Conservation (phyloP, 2,888 invertebrate species). For the Heliconius ethilla region DNA sequence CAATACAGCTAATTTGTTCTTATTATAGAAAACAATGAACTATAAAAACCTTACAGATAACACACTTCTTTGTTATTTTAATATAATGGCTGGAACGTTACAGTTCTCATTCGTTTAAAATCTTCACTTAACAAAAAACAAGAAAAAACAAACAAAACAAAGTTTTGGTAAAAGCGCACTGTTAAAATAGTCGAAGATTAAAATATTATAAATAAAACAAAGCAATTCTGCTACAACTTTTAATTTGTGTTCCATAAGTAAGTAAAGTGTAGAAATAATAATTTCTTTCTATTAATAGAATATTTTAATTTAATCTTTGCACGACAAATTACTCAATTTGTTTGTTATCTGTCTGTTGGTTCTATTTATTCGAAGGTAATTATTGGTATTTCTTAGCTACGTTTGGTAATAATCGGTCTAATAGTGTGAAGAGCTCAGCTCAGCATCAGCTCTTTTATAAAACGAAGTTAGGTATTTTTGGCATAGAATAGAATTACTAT, state of each 20-base stretch:
- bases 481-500: too few species aligned
- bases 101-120: not conserved
- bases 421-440: too few species aligned
- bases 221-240: not conserved
- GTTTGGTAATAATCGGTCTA: too few species aligned
- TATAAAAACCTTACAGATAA: not conserved
- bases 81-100: not conserved
- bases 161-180: not conserved
- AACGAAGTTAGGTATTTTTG: too few species aligned
- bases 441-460: too few species aligned
- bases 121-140: not conserved
- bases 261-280: not conserved
- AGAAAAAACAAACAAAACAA: not conserved
- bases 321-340: too few species aligned
- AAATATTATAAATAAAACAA: not conserved
- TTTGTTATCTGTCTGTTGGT: too few species aligned
- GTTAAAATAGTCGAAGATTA: not conserved
- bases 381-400: too few species aligned
- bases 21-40: constrained; percentile 3
- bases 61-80: constrained; percentile 1
- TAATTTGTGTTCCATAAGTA: not conserved
- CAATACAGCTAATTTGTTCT: not conserved
- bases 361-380: too few species aligned
- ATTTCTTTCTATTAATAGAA: too few species aligned
- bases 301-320: too few species aligned